Conservation (phyloP, 2,888 invertebrate species). For the Netelia inedita region DNA sequence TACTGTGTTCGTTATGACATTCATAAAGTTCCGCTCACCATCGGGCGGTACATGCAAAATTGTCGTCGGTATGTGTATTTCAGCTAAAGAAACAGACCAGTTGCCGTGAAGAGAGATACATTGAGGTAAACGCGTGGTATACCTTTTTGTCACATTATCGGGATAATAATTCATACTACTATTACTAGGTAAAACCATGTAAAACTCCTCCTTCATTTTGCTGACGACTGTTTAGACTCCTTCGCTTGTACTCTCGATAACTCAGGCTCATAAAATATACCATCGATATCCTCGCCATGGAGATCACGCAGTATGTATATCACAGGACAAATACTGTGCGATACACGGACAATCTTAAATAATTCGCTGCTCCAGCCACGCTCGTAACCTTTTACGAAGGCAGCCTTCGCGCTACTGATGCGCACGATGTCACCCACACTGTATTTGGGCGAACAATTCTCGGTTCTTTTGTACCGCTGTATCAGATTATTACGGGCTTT, state of each 20-base stretch:
- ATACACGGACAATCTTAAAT: neutral
- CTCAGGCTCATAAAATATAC: neutral
- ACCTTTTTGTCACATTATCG: neutral
- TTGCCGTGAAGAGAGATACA: neutral
- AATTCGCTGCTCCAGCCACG: too few relatives aligned
- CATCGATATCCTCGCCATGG: too few relatives aligned
- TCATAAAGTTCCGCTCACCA: neutral
- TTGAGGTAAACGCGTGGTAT: neutral
- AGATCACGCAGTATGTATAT: too few relatives aligned
- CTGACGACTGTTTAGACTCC: neutral
- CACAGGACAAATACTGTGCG: neutral
- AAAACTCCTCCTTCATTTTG: neutral
- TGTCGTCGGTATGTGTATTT: neutral
- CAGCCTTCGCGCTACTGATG: too few relatives aligned
- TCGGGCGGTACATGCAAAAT: slow-evolving; percentile 2
- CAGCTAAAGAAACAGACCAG: neutral
- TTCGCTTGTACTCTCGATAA: neutral
- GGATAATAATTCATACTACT: neutral
- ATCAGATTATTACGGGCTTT: too few relatives aligned
- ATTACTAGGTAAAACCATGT: neutral
- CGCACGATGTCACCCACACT: too few relatives aligned
- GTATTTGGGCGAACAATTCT: too few relatives aligned
- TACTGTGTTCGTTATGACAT: neutral
- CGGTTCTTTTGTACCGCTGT: too few relatives aligned
- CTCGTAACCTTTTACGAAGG: too few relatives aligned